phyloP scores from a whole-genome alignment of 2,113 vertebrate species.

The Callocephalon fimbriatum region DNA sequence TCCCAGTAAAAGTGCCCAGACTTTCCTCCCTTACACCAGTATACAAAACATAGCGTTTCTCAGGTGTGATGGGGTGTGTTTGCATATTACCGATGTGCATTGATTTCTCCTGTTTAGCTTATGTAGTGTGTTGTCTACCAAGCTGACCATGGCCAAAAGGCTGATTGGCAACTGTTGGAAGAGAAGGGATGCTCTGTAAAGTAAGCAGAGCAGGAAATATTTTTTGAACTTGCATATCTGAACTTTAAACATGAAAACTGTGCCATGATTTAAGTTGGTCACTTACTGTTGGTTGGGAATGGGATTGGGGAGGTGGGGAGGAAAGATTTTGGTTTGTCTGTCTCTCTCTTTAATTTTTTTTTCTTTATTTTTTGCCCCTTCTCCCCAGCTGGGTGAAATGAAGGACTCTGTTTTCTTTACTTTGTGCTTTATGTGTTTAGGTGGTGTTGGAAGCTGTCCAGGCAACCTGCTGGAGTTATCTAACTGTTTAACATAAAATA shows the following conservation, averaged over 20 bases:
- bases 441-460: background rate
- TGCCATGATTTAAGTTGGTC: background rate
- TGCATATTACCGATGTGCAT: background rate
- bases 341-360: background rate
- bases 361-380: background rate
- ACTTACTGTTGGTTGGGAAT: background rate
- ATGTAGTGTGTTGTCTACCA: background rate
- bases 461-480: background rate
- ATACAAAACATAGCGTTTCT: background rate
- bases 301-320: background rate
- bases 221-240: background rate
- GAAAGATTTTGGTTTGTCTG: background rate
- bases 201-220: background rate
- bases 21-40: background rate
- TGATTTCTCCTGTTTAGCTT: background rate
- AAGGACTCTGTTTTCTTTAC: background rate
- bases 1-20: background rate
- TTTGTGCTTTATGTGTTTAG: background rate
- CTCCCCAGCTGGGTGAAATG: background rate
- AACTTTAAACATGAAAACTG: background rate
- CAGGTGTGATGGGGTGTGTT: background rate
- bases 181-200: background rate
- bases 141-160: fast-evolving
- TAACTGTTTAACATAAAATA: background rate
- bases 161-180: background rate